Conservation (phyloP, 2,113 vertebrate genomes). For the Orycteropus afer region DNA sequence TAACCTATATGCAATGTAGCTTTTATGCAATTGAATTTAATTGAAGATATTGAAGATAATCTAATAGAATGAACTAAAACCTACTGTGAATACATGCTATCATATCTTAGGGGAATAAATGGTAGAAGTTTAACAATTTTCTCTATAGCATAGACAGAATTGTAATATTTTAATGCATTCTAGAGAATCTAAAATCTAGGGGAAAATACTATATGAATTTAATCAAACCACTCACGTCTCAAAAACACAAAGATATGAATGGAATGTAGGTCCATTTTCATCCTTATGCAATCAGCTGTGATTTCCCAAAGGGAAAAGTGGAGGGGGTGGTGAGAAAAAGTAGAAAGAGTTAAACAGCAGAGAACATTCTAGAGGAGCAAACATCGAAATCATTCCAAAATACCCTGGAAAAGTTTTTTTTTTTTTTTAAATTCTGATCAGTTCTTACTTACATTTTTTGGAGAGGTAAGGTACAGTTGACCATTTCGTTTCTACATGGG, state of each 20-base stretch:
- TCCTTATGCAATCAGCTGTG: constrained; percentile 33
- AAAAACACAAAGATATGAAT: constrained; percentile 74
- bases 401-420: constrained; percentile 20
- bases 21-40: constrained; percentile 77
- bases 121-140: constrained; percentile 80
- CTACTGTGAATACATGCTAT: constrained; percentile 75
- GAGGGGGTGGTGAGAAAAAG: neutral
- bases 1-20: constrained; percentile 63
- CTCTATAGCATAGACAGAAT: constrained; percentile 74
- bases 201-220: constrained; percentile 75
- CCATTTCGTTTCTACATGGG: constrained; percentile 66
- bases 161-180: constrained; percentile 74
- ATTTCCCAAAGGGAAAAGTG: constrained; percentile 5
- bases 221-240: constrained; percentile 63
- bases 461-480: constrained; percentile 62
- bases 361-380: constrained; percentile 45
- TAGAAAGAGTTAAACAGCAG: neutral
- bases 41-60: constrained; percentile 71
- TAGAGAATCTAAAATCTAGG: constrained; percentile 58
- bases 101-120: constrained; percentile 77
- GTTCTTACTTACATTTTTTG: constrained; percentile 66
- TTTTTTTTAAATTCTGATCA: constrained; percentile 52
- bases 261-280: constrained; percentile 69
- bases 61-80: constrained; percentile 78
- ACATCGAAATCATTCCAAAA: constrained; percentile 26